Evolutionary conservation across 2,797 vertebrate species (phyloP).

Genomic region (Linurgus olivaceus): DNA sequence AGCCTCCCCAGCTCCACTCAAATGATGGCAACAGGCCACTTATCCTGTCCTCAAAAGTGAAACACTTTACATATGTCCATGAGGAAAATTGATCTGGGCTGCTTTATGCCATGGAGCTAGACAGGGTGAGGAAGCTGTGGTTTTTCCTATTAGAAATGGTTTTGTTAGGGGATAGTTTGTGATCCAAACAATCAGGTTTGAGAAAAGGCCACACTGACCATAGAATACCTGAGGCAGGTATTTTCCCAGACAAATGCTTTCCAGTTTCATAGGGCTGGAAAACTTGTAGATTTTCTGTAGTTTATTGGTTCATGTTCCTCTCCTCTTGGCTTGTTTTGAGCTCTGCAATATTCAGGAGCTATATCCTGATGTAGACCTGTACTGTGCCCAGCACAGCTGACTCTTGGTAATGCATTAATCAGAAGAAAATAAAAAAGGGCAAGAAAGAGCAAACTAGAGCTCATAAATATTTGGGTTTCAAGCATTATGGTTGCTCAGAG

Average conservation of each 20-base stretch:
- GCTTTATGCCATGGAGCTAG: not conserved
- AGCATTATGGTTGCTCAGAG: not conserved
- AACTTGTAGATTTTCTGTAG: not conserved
- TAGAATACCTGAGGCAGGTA: not conserved
- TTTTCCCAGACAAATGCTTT: not conserved
- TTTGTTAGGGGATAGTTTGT: not conserved
- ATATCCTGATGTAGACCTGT: not conserved
- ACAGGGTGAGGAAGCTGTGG: not conserved
- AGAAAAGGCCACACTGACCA: not conserved
- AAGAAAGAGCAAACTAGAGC: not conserved
- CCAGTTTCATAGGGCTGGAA: not conserved
- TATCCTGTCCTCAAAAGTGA: not conserved
- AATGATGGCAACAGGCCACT: not conserved
- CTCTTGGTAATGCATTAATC: not conserved
- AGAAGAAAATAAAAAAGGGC: not conserved
- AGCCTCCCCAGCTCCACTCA: not conserved
- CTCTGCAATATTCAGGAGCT: not conserved
- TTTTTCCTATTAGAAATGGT: not conserved
- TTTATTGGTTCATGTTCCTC: not conserved
- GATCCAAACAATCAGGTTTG: not conserved
- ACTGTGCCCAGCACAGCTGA: not conserved
- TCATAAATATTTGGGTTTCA: not conserved
- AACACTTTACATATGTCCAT: not conserved
- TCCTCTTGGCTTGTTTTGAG: not conserved
- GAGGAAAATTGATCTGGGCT: not conserved